A percentile compares a stretch with the other conserved stretches of the same genome.
Conservation (phyloP, 2,888 invertebrate species). For the Agonum fuliginosum region DNA sequence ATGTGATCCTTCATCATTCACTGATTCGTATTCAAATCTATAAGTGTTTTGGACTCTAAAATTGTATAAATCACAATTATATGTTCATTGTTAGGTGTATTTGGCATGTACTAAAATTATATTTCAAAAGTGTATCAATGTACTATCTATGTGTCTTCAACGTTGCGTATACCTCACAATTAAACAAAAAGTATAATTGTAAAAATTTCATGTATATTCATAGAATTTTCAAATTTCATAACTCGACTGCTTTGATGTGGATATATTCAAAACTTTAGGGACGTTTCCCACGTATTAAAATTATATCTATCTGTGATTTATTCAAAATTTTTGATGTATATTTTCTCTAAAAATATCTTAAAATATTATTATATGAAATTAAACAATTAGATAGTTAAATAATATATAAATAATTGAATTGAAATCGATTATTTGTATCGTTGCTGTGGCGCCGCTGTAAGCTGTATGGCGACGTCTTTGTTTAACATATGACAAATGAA, state of each 20-base stretch:
- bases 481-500: conserved; percentile 75
- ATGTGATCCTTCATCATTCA: conserved; percentile 41
- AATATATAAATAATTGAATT: conserved; percentile 66
- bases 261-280: conserved; percentile 66
- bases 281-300: conserved; percentile 70
- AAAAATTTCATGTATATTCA: conserved; percentile 69
- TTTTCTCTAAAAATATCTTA: conserved; percentile 77
- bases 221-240: conserved; percentile 62
- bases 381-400: conserved; percentile 73
- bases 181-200: conserved; percentile 65
- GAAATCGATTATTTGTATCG: conserved; percentile 59
- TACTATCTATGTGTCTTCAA: conserved; percentile 73
- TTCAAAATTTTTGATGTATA: conserved; percentile 78
- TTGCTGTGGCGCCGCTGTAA: conserved; percentile 52
- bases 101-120: conserved; percentile 67
- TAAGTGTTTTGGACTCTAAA: conserved; percentile 60
- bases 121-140: conserved; percentile 67
- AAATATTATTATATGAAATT: conserved; percentile 72
- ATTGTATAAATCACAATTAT: conserved; percentile 53
- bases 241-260: conserved; percentile 72
- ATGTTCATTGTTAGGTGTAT: conserved; percentile 60
- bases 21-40: conserved; percentile 36
- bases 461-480: conserved; percentile 64
- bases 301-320: conserved; percentile 77
- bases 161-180: conserved; percentile 75